Conservation (phyloP, 2,113 vertebrate genomes). For the Cyanocitta stelleri region DNA sequence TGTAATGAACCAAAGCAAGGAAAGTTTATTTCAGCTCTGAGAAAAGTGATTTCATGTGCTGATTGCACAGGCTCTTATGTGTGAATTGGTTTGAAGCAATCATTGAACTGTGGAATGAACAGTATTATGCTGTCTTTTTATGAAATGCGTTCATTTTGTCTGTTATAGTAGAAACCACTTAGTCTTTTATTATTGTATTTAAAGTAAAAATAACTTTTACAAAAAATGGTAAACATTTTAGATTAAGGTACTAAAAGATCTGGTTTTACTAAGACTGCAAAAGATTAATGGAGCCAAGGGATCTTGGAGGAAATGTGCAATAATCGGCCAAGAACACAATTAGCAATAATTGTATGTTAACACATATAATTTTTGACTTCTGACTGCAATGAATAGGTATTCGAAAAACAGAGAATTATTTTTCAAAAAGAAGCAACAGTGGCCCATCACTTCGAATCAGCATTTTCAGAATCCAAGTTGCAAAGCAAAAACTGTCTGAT, state of each 20-base stretch:
- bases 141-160: background rate
- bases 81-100: background rate
- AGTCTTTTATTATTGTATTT: background rate
- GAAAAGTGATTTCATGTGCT: background rate
- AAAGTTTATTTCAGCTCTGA: background rate
- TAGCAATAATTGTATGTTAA: background rate
- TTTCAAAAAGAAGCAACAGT: background rate
- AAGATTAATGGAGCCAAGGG: background rate
- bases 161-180: background rate
- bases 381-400: background rate
- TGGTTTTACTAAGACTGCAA: background rate
- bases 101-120: background rate
- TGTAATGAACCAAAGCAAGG: background rate
- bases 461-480: background rate
- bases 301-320: background rate
- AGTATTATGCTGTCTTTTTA: background rate
- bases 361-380: background rate
- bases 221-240: background rate
- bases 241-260: background rate
- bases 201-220: background rate
- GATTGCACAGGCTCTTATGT: background rate
- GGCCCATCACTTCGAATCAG: background rate
- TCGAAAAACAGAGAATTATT: background rate
- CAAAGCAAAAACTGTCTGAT: background rate
- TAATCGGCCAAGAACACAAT: background rate